These are phyloP conservation scores for Galeopterus variegatus DNA, from an alignment of 2,113 vertebrate species.

Conservation along the genomic window DNA sequence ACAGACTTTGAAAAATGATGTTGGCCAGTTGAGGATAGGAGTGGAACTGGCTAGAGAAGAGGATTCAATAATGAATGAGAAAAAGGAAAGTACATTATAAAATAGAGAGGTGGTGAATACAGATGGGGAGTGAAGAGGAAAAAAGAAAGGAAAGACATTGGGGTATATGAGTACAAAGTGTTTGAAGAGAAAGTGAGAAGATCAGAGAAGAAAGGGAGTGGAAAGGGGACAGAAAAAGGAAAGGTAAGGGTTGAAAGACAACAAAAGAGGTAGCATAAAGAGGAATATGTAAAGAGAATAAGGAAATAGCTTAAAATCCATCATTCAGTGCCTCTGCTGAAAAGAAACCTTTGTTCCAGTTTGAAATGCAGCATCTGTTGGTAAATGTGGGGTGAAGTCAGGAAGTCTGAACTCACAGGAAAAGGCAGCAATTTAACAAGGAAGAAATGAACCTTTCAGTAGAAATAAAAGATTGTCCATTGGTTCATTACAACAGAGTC, in stretches of 20 bases:
- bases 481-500: not conserved
- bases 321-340: not conserved
- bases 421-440: not conserved
- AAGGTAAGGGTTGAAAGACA: not conserved
- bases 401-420: not conserved
- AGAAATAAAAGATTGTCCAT: not conserved
- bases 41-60: not conserved
- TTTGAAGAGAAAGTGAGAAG: not conserved
- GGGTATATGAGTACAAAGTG: not conserved
- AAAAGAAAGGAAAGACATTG: not conserved
- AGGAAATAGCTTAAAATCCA: not conserved
- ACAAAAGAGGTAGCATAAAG: not conserved
- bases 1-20: not conserved
- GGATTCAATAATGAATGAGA: not conserved
- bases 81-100: not conserved
- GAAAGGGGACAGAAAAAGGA: not conserved
- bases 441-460: not conserved
- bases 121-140: not conserved
- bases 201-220: not conserved
- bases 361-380: constrained; percentile 1
- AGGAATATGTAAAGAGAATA: not conserved
- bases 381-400: not conserved
- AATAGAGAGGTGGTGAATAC: not conserved
- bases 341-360: constrained; percentile 9
- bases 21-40: not conserved